phyloP scores from a whole-genome alignment of 2,113 vertebrate genomes.

The Python bivittatus region DNA sequence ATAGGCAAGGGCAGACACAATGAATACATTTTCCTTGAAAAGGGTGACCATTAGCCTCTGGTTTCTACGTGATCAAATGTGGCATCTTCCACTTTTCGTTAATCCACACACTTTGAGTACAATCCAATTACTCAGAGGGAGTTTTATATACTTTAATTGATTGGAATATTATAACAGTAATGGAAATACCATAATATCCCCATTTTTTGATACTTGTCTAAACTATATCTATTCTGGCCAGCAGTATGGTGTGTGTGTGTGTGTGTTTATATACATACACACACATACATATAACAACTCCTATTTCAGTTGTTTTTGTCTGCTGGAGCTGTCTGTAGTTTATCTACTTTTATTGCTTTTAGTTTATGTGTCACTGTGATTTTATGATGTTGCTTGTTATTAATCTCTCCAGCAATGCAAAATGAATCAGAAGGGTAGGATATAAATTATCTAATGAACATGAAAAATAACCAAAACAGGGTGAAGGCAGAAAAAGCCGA shows the following conservation, averaged over 20 bases:
- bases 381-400: background rate
- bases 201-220: background rate
- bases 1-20: background rate
- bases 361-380: background rate
- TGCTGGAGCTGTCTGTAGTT: background rate
- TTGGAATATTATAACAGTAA: background rate
- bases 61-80: background rate
- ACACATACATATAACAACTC: background rate
- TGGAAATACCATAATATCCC: background rate
- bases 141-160: background rate
- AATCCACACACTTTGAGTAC: background rate
- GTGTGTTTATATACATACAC: background rate
- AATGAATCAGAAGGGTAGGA: background rate
- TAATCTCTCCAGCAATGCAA: background rate
- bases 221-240: background rate
- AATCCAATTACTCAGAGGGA: background rate
- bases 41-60: background rate
- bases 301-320: background rate
- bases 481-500: background rate
- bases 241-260: background rate
- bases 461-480: background rate
- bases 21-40: constrained; percentile 14
- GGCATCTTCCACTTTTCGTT: background rate
- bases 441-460: background rate
- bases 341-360: background rate